Conservation (phyloP, 2,113 vertebrate genomes). For the Dascyllus trimaculatus region DNA sequence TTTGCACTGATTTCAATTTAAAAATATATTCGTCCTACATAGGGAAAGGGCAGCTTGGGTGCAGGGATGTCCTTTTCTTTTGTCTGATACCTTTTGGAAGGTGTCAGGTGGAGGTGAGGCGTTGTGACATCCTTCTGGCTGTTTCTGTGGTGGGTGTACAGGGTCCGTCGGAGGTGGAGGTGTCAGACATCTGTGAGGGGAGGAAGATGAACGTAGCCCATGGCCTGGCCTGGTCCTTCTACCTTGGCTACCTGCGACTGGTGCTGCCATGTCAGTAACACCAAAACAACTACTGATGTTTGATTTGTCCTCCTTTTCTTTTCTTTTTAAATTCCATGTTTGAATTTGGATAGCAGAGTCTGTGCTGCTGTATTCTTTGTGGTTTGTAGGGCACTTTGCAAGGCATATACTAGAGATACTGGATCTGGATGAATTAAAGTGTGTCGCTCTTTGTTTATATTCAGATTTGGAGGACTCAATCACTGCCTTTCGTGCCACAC, state of each 20-base stretch:
- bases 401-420: background rate
- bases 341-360: background rate
- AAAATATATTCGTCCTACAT: conserved; percentile 1
- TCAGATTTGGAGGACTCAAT: conserved; percentile 73
- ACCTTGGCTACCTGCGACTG: conserved; percentile 89
- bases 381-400: background rate
- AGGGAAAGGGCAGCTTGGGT: conserved; percentile 4
- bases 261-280: conserved; percentile 88
- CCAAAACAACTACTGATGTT: background rate
- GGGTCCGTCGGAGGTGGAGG: conserved; percentile 85
- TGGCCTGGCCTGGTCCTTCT: conserved; percentile 94
- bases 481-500: conserved; percentile 29
- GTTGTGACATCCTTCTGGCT: conserved; percentile 20
- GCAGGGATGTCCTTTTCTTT: conserved; percentile 33
- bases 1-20: background rate
- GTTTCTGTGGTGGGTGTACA: conserved; percentile 64
- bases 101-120: conserved; percentile 13
- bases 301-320: too few species aligned
- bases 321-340: background rate
- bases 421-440: background rate
- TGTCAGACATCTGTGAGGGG: conserved; percentile 88
- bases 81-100: background rate
- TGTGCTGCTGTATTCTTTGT: background rate
- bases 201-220: conserved; percentile 90
- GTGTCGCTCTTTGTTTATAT: background rate